Evolutionary conservation across 2,888 invertebrate species (phyloP).

Genomic region (Cinara cedri): DNA sequence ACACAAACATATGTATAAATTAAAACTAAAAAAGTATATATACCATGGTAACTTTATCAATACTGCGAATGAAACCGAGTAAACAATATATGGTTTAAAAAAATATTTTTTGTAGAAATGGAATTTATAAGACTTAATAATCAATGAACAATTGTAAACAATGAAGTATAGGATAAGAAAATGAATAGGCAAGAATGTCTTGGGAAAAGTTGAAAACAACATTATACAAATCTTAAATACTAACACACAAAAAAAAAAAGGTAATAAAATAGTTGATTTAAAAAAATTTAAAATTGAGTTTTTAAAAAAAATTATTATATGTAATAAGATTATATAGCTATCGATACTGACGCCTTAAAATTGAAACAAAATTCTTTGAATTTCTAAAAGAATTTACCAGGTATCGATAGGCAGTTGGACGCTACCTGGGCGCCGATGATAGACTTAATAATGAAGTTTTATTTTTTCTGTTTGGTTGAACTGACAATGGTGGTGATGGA

Average conservation of each 20-base stretch:
- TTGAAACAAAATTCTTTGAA: slow-evolving; percentile 44
- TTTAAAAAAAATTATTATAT: slow-evolving; percentile 38
- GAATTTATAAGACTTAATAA: slow-evolving; percentile 29
- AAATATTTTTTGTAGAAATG: slow-evolving; percentile 23
- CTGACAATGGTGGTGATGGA: slow-evolving; percentile 76
- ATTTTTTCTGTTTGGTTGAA: slow-evolving; percentile 83
- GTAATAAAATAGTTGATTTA: slow-evolving; percentile 27
- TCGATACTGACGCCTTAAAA: slow-evolving; percentile 53
- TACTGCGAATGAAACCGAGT: slow-evolving; percentile 36
- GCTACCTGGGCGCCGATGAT: slow-evolving; percentile 43
- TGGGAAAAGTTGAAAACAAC: slow-evolving; percentile 53
- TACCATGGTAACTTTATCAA: slow-evolving; percentile 53
- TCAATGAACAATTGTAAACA: slow-evolving; percentile 39
- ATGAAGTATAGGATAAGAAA: slow-evolving; percentile 51
- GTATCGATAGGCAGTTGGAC: slow-evolving; percentile 50
- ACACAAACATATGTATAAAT: slow-evolving; percentile 39
- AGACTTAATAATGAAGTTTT: slow-evolving; percentile 62
- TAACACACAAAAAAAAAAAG: slow-evolving; percentile 53
- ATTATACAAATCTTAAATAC: slow-evolving; percentile 53
- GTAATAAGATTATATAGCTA: slow-evolving; percentile 50
- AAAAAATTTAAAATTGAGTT: slow-evolving; percentile 35
- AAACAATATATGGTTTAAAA: slow-evolving; percentile 30
- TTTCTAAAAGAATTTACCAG: slow-evolving; percentile 44
- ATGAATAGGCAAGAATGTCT: slow-evolving; percentile 52
- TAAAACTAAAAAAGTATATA: slow-evolving; percentile 36